Percentiles rank a stretch among this genome's conserved stretches.
Conservation (phyloP, 2,888 invertebrate species). For the Ormyrus thymus region DNA sequence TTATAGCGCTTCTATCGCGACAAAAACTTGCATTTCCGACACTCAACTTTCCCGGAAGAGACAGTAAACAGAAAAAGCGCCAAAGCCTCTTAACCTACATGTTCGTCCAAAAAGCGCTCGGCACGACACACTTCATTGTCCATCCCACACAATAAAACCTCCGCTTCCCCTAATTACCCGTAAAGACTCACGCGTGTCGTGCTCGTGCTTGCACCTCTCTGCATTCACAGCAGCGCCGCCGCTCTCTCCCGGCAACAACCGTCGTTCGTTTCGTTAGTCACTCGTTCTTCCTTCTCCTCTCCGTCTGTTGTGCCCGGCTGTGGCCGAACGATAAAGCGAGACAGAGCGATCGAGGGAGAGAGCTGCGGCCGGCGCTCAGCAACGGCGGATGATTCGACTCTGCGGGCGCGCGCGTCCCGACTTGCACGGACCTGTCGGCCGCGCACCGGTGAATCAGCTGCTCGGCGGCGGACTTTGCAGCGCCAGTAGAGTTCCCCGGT, state of each 20-base stretch:
- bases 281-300: constrained; percentile 1
- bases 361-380: not conserved
- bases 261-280: not conserved
- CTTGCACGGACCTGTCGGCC: constrained; percentile 49
- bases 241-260: not conserved
- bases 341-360: not conserved
- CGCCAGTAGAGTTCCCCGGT: not conserved
- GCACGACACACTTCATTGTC: too few relatives aligned
- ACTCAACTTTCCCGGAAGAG: too few relatives aligned
- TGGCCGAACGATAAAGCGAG: not conserved
- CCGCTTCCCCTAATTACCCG: constrained; percentile 10
- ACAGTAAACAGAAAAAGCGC: too few relatives aligned
- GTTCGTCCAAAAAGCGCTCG: too few relatives aligned
- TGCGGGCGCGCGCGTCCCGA: constrained; percentile 39
- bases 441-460: constrained; percentile 50
- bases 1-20: too few relatives aligned
- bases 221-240: not conserved
- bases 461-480: not conserved
- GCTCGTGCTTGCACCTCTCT: not conserved
- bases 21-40: too few relatives aligned
- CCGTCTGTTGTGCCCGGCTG: not conserved
- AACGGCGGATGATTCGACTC: not conserved
- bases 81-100: too few relatives aligned
- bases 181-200: not conserved
- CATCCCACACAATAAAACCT: too few relatives aligned